Evolutionary conservation across 2,113 vertebrate species (phyloP).

Genomic region (Propithecus coquereli): DNA sequence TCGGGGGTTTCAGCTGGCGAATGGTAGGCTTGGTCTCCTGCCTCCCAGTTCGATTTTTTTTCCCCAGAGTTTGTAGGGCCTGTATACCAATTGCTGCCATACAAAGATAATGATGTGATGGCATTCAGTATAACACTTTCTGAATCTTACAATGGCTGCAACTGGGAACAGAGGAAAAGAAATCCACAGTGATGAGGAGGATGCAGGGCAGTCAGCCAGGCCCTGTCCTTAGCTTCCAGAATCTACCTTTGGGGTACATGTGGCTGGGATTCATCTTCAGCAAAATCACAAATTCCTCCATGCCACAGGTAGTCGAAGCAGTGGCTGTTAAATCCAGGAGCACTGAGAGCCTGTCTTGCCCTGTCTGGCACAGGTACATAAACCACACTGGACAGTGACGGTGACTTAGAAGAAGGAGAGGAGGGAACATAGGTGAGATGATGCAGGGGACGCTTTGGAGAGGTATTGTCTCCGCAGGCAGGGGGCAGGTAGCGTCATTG

Average conservation of each 20-base stretch:
- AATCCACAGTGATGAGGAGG: too few species aligned
- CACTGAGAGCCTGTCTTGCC: neutral
- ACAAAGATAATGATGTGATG: neutral
- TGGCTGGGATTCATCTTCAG: neutral
- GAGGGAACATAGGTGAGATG: rapidly evolving
- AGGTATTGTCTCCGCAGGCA: neutral
- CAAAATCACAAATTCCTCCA: neutral
- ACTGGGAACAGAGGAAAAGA: neutral
- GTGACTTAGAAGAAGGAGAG: neutral
- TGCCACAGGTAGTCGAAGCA: neutral
- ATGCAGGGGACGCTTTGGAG: neutral
- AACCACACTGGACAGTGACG: neutral
- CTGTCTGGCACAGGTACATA: too few species aligned
- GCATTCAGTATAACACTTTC: neutral
- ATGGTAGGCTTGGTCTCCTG: neutral
- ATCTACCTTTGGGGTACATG: neutral
- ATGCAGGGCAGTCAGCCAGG: neutral
- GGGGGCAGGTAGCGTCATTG: neutral
- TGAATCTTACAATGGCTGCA: neutral
- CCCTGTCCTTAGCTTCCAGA: neutral
- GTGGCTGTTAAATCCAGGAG: rapidly evolving
- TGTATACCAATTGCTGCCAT: neutral
- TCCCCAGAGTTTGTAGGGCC: neutral
- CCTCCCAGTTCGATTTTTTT: neutral
- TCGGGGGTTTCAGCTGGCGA: neutral